These are phyloP conservation scores for Tetragonula carbonaria DNA, from an alignment of 2,888 invertebrate genomes.

Conservation along the genomic window DNA sequence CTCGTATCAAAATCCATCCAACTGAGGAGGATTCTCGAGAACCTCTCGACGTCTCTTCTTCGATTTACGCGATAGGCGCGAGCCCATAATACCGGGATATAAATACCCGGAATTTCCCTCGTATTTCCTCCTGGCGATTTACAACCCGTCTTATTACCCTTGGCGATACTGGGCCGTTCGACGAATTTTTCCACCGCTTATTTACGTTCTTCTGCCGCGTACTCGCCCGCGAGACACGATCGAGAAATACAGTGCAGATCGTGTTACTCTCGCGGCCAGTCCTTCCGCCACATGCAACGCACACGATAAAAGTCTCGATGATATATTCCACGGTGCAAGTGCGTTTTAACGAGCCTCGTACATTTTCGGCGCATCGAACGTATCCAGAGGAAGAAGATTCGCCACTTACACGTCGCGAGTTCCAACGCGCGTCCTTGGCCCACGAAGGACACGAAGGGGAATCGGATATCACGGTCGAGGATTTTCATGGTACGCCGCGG, in stretches of 20 bases:
- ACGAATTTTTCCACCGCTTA: constrained; percentile 24
- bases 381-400: background rate
- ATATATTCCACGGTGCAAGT: constrained; percentile 51
- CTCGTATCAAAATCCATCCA: too few relatives aligned
- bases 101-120: constrained; percentile 42
- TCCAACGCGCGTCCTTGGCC: constrained; percentile 57
- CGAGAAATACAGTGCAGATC: constrained; percentile 56
- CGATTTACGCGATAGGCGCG: background rate
- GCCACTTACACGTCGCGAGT: background rate
- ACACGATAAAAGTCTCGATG: constrained; percentile 53
- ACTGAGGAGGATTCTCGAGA: background rate
- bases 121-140: constrained; percentile 31
- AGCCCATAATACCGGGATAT: constrained; percentile 6
- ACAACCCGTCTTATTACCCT: constrained; percentile 28
- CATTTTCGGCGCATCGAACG: constrained; percentile 20
- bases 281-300: background rate
- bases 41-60: background rate
- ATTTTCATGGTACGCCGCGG: constrained; percentile 62
- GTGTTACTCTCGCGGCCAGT: constrained; percentile 37
- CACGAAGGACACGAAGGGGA: constrained; percentile 50
- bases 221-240: constrained; percentile 4
- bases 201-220: constrained; percentile 17
- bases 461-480: constrained; percentile 54
- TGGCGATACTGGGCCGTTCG: constrained; percentile 21
- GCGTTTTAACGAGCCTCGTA: constrained; percentile 33